Percentiles rank a stretch among this genome's conserved stretches.
These are phyloP conservation scores for Graptemys geographica DNA, from an alignment of 2,797 vertebrate genomes.

Conservation along the genomic window DNA sequence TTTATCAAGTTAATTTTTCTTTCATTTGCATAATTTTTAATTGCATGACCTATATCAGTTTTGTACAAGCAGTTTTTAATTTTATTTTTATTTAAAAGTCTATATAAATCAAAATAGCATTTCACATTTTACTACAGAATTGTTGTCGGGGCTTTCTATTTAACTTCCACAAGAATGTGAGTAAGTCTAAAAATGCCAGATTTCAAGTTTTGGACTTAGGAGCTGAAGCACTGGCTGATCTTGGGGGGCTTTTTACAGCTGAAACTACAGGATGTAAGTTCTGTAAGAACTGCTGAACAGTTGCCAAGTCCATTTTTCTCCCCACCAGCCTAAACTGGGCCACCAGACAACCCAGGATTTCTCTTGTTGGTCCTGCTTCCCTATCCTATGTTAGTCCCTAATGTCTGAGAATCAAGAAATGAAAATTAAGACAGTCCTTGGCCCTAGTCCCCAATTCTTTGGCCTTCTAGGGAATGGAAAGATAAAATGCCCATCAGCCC, in stretches of 20 bases:
- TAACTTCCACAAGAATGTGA: background rate
- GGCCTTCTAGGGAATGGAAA: background rate
- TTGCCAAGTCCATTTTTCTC: background rate
- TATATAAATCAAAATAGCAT: background rate
- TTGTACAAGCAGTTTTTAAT: constrained; percentile 24
- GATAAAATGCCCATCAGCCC: too few relatives aligned
- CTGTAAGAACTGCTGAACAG: background rate
- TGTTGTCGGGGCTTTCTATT: too few relatives aligned
- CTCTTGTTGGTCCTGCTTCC: background rate
- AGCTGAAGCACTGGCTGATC: background rate
- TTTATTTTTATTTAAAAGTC: background rate
- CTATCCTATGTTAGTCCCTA: background rate
- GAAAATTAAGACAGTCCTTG: background rate
- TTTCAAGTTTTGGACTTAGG: background rate
- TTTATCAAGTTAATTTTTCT: background rate
- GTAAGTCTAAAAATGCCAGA: background rate
- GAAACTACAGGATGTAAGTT: background rate
- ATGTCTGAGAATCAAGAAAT: background rate
- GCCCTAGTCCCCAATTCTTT: background rate
- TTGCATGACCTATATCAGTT: background rate
- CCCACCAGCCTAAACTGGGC: background rate
- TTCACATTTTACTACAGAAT: background rate
- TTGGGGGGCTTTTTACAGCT: background rate
- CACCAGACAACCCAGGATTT: background rate
- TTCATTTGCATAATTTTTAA: constrained; percentile 52